Evolutionary conservation across 2,888 invertebrate species (phyloP).

Genomic region (Epinotia bilunana): DNA sequence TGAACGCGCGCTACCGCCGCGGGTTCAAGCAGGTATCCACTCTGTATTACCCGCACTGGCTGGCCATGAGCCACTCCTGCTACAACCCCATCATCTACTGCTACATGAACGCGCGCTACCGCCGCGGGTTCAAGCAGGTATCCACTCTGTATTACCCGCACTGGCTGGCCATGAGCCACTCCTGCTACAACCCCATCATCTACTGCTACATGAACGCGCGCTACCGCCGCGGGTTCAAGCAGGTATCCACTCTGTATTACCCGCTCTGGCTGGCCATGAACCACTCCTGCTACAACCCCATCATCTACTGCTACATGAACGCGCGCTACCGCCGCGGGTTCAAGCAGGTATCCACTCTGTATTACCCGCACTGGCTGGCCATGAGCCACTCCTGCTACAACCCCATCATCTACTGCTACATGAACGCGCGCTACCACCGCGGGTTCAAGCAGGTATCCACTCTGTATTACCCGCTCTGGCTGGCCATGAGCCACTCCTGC

Average conservation of each 20-base stretch:
- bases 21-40: constrained; percentile 80
- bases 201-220: constrained; percentile 82
- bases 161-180: constrained; percentile 89
- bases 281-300: constrained; percentile 90
- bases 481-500: constrained; percentile 89
- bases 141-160: constrained; percentile 49
- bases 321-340: constrained; percentile 87
- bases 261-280: constrained; percentile 87
- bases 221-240: too few species aligned
- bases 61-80: constrained; percentile 91
- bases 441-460: constrained; percentile 80
- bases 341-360: constrained; percentile 65
- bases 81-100: constrained; percentile 91
- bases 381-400: constrained; percentile 92
- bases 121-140: constrained; percentile 84
- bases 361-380: constrained; percentile 73
- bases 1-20: constrained; percentile 89
- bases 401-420: constrained; percentile 90
- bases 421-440: constrained; percentile 89
- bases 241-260: too few species aligned
- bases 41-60: constrained; percentile 50
- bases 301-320: constrained; percentile 92
- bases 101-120: constrained; percentile 91
- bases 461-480: constrained; percentile 76
- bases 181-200: constrained; percentile 90